Evolutionary conservation across 2,113 vertebrate genomes (phyloP).

Genomic region (Zosterops pallidus): DNA sequence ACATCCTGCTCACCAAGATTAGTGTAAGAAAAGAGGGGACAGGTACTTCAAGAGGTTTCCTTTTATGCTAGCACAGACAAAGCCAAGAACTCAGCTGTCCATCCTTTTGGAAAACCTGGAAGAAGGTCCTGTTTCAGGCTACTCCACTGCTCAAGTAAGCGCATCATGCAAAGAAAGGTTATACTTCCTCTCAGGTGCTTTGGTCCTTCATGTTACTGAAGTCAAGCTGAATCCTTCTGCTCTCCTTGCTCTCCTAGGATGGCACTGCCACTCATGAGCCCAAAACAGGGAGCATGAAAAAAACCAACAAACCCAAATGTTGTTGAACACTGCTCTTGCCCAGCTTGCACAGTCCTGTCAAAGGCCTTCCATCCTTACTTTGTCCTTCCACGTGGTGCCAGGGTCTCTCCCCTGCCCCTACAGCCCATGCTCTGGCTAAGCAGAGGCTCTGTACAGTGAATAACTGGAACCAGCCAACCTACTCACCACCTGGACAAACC

Average conservation of each 20-base stretch:
- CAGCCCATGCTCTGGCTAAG: neutral
- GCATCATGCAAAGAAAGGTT: neutral
- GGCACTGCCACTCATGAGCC: neutral
- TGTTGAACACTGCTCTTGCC: neutral
- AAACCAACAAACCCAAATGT: neutral
- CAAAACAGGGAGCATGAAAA: neutral
- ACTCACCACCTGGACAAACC: neutral
- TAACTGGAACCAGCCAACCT: slow-evolving; percentile 45
- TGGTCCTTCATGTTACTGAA: neutral
- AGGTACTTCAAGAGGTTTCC: neutral
- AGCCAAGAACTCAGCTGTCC: neutral
- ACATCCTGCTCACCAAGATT: neutral
- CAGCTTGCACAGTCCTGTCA: neutral
- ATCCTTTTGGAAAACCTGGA: neutral
- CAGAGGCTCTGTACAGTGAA: slow-evolving; percentile 3
- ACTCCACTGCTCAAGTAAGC: neutral
- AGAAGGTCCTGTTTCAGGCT: neutral
- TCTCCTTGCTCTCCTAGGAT: neutral
- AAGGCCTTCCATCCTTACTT: neutral
- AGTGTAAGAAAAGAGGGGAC: neutral
- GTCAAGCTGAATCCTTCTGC: neutral
- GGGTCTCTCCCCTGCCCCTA: neutral
- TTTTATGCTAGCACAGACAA: neutral
- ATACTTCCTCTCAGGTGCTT: neutral
- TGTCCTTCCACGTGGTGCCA: neutral